phyloP scores from a whole-genome alignment of 2,113 vertebrate species.

The Petaurus breviceps region DNA sequence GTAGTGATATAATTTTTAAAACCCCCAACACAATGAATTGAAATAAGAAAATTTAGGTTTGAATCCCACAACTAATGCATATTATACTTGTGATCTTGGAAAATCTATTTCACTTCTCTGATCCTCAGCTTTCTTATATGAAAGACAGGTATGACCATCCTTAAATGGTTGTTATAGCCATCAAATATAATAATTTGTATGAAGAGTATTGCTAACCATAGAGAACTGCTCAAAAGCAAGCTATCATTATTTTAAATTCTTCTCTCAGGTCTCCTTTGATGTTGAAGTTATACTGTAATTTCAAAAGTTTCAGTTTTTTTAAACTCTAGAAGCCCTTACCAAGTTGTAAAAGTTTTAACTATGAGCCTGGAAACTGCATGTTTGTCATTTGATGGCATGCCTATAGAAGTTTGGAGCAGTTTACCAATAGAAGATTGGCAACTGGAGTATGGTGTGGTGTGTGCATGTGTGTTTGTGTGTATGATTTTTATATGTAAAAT shows the following conservation, averaged over 20 bases:
- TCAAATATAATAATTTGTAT: not conserved
- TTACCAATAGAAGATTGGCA: too few species aligned
- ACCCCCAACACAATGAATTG: not conserved
- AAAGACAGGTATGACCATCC: not conserved
- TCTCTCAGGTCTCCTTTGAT: not conserved
- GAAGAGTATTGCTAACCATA: not conserved
- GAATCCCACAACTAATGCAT: not conserved
- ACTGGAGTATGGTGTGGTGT: too few species aligned
- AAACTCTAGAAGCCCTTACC: not conserved
- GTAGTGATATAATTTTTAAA: not conserved
- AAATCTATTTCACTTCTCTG: not conserved
- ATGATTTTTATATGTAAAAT: too few species aligned
- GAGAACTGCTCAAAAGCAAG: not conserved
- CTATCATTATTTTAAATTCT: not conserved
- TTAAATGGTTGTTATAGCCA: not conserved
- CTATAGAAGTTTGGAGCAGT: too few species aligned
- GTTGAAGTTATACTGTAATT: not conserved
- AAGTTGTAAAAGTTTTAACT: not conserved
- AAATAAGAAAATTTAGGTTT: not conserved
- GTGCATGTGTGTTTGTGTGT: too few species aligned
- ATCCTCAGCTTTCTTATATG: not conserved
- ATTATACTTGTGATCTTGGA: not conserved
- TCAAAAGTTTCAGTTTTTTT: not conserved
- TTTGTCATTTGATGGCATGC: not conserved
- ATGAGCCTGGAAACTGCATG: not conserved